phyloP scores from a whole-genome alignment of 1,140 invertebrate species.

The Drosophila gunungcola region DNA sequence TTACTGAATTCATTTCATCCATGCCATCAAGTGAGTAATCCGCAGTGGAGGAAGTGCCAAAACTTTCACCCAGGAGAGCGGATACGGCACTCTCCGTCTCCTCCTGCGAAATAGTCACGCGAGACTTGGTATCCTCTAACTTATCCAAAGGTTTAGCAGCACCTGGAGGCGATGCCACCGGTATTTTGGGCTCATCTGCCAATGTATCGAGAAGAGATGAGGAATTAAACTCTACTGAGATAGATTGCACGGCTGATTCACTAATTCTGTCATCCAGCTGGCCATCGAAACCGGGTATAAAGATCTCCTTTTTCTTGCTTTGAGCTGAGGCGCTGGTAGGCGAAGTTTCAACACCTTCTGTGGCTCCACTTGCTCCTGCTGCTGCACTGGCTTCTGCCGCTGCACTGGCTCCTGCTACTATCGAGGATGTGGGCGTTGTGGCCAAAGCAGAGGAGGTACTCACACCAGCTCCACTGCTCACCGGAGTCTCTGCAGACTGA shows the following conservation, averaged over 20 bases:
- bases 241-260: slow-evolving; percentile 92
- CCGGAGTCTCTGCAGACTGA: slow-evolving; percentile 66
- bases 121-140: slow-evolving; percentile 89
- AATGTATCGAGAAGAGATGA: slow-evolving; percentile 65
- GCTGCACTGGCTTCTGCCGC: slow-evolving; percentile 23
- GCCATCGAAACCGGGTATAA: slow-evolving; percentile 89
- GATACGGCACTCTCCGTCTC: slow-evolving; percentile 96
- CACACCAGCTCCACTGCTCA: slow-evolving; percentile 36
- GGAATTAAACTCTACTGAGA: slow-evolving; percentile 86
- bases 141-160: slow-evolving; percentile 85
- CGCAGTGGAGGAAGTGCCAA: slow-evolving; percentile 87
- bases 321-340: slow-evolving; percentile 37
- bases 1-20: slow-evolving; percentile 80
- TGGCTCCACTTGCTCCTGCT: slow-evolving; percentile 9
- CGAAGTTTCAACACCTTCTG: slow-evolving; percentile 23
- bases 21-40: slow-evolving; percentile 86
- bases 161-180: slow-evolving; percentile 78
- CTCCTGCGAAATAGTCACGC: slow-evolving; percentile 94
- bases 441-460: slow-evolving; percentile 44
- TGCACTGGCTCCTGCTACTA: slow-evolving; percentile 28
- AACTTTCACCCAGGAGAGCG: slow-evolving; percentile 93
- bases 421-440: slow-evolving; percentile 73
- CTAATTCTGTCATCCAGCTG: slow-evolving; percentile 90
- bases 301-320: slow-evolving; percentile 87
- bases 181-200: slow-evolving; percentile 85